phyloP scores from a whole-genome alignment of 2,888 invertebrate species.

The Erannis defoliaria region DNA sequence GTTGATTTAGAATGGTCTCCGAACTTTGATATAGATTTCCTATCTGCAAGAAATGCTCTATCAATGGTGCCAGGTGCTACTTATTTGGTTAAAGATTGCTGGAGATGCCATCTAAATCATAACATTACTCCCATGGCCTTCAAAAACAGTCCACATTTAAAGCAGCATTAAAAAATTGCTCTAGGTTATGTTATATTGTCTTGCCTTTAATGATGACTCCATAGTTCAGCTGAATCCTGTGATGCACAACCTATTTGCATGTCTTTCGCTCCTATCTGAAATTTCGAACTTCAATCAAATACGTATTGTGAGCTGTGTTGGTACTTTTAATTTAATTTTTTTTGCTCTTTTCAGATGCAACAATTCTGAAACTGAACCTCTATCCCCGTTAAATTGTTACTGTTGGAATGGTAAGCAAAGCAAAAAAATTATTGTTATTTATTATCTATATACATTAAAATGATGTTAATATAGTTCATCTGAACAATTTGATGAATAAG shows the following conservation, averaged over 20 bases:
- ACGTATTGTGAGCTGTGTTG: not conserved
- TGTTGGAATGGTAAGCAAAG: not conserved
- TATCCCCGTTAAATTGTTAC: not conserved
- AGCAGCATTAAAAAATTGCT: no score
- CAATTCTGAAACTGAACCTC: not conserved
- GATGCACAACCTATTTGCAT: conserved; percentile 56
- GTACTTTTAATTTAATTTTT: not conserved
- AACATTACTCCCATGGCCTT: no score
- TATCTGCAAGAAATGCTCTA: no score
- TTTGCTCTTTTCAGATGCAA: conserved; percentile 2
- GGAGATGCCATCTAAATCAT: no score
- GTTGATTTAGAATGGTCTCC: no score
- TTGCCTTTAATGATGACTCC: conserved; percentile 57
- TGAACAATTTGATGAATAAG: conserved; percentile 66
- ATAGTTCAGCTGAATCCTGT: conserved; percentile 65
- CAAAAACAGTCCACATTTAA: no score
- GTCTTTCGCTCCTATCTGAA: conserved; percentile 85
- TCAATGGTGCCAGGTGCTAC: no score
- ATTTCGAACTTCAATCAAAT: not conserved
- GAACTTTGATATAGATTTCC: no score
- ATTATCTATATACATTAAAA: conserved; percentile 4
- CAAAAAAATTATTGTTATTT: not conserved
- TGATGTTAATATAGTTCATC: conserved; percentile 73
- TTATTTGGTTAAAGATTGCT: no score
- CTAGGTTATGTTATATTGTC: no score